These are phyloP conservation scores for Leptopterna dolabrata DNA, from an alignment of 2,888 invertebrate genomes.

Conservation along the genomic window DNA sequence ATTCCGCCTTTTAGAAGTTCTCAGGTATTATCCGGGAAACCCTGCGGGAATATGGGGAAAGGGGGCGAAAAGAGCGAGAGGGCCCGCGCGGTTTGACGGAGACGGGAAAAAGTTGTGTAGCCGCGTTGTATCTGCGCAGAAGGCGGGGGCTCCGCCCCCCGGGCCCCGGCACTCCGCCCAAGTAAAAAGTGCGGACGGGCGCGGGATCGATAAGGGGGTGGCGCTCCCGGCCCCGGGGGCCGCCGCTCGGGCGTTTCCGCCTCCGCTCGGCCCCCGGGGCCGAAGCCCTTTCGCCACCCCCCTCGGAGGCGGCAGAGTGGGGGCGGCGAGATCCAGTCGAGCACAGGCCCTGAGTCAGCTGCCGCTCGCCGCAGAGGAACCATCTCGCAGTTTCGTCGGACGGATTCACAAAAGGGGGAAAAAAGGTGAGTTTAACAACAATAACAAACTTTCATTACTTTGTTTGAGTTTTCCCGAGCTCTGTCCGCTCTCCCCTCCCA, in stretches of 20 bases:
- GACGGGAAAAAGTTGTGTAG: slow-evolving; percentile 53
- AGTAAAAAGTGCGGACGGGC: slow-evolving; percentile 36
- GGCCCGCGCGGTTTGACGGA: not conserved
- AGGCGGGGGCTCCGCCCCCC: slow-evolving; percentile 43
- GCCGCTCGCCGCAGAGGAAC: slow-evolving; percentile 44
- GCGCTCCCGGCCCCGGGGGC: not conserved
- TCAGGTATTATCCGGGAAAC: slow-evolving; percentile 6
- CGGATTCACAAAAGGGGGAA: slow-evolving; percentile 30
- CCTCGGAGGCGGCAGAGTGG: slow-evolving; percentile 45
- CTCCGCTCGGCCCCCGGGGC: not conserved
- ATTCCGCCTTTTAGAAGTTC: not conserved
- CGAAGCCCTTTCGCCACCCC: not conserved
- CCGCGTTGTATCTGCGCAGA: slow-evolving; percentile 53
- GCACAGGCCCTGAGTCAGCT: slow-evolving; percentile 52
- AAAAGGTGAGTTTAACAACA: slow-evolving; percentile 54
- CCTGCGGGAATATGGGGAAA: not conserved
- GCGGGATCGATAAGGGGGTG: slow-evolving; percentile 42
- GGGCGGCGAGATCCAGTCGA: slow-evolving; percentile 42
- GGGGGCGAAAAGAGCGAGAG: not conserved
- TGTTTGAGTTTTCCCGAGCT: slow-evolving; percentile 56
- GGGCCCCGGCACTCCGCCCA: slow-evolving; percentile 34
- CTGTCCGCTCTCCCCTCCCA: slow-evolving; percentile 40
- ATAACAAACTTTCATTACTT: slow-evolving; percentile 57
- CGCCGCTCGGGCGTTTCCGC: slow-evolving; percentile 3
- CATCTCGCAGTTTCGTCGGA: slow-evolving; percentile 24